Percentiles rank a stretch among this genome's conserved stretches.
phyloP scores from a whole-genome alignment of 2,888 invertebrate species.

The Aporophyla lueneburgensis region DNA sequence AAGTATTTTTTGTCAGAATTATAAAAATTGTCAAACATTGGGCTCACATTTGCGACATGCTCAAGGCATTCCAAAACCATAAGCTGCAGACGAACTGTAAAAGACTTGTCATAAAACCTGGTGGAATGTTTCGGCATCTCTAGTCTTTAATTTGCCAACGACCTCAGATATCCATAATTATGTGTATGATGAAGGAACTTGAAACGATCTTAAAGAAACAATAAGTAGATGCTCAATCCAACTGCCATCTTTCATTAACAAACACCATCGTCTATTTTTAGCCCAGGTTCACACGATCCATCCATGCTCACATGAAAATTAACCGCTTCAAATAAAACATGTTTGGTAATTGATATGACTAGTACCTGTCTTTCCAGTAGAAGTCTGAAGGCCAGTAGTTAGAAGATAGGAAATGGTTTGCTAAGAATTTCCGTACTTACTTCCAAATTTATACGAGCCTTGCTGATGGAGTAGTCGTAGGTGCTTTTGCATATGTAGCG shows the following conservation, averaged over 20 bases:
- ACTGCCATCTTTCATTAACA: background rate
- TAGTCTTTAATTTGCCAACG: too few relatives aligned
- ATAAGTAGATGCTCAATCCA: background rate
- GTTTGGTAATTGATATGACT: constrained; percentile 53
- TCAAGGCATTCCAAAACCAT: too few relatives aligned
- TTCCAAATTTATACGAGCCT: constrained; percentile 43
- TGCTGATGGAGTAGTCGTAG: constrained; percentile 10
- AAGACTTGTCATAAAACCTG: too few relatives aligned
- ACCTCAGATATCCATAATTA: too few relatives aligned
- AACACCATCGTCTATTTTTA: constrained; percentile 7
- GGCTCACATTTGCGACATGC: too few relatives aligned
- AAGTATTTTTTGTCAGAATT: too few relatives aligned
- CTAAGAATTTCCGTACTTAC: constrained; percentile 22
- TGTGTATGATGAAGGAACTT: too few relatives aligned
- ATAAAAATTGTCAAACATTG: too few relatives aligned
- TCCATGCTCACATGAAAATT: constrained; percentile 36
- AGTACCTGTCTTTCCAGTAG: constrained; percentile 29
- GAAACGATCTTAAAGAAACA: background rate
- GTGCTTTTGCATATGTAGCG: constrained; percentile 22
- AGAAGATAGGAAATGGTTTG: constrained; percentile 31
- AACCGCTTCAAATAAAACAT: constrained; percentile 38
- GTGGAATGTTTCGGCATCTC: too few relatives aligned
- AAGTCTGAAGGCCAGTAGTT: constrained; percentile 46
- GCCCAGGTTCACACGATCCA: constrained; percentile 20
- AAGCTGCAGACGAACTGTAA: too few relatives aligned